Percentiles rank a stretch among this genome's conserved stretches.
Evolutionary conservation across 2,888 invertebrate species (phyloP).

Genomic region (Epinotia ramella): DNA sequence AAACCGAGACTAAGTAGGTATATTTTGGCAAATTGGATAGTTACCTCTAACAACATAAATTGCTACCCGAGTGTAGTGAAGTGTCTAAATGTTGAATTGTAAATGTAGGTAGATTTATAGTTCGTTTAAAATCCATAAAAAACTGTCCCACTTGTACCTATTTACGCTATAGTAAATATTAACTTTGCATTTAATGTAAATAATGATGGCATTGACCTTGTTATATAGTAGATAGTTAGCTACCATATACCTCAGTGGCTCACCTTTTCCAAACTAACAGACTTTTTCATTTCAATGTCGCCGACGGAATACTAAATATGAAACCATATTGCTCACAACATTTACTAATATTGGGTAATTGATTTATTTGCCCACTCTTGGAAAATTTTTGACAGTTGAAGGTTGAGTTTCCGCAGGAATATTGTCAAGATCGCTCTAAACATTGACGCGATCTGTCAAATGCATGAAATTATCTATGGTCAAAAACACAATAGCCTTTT

Average conservation of each 20-base stretch:
- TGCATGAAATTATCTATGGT: conserved; percentile 16
- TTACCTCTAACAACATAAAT: too few species aligned
- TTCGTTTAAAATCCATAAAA: not conserved
- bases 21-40: not conserved
- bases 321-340: conserved; percentile 71
- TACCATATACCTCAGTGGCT: conserved; percentile 27
- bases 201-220: not conserved
- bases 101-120: not conserved
- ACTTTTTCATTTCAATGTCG: conserved; percentile 78
- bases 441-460: conserved; percentile 55
- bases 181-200: not conserved
- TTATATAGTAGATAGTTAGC: not conserved
- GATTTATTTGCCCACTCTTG: conserved; percentile 65
- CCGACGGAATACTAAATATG: conserved; percentile 66
- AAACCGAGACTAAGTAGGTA: not conserved
- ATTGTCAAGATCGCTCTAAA: conserved; percentile 66
- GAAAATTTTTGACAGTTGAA: conserved; percentile 72
- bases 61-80: too few species aligned
- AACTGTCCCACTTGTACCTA: not conserved
- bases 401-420: conserved; percentile 63
- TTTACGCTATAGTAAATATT: not conserved
- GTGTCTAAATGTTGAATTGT: not conserved
- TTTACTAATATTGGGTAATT: conserved; percentile 57
- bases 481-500: not conserved
- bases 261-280: conserved; percentile 74